A percentile compares a stretch with the other conserved stretches of the same genome.
These are phyloP conservation scores for Amorpha juglandis DNA, from an alignment of 2,888 invertebrate genomes.

Conservation along the genomic window DNA sequence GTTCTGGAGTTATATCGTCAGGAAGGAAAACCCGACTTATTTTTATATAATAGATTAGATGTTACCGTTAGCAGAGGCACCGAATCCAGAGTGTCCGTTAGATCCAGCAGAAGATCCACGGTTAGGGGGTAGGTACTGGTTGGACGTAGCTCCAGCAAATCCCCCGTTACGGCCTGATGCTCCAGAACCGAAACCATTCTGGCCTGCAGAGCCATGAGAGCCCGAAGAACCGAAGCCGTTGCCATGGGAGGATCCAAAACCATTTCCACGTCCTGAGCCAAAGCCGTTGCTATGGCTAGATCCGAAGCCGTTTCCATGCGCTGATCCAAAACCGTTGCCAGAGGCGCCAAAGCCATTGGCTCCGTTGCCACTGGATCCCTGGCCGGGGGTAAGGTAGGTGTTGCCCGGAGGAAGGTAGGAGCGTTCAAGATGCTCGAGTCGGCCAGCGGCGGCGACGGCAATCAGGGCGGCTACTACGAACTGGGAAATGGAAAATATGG, in stretches of 20 bases:
- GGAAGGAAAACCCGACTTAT: no score
- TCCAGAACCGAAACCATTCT: conserved; percentile 39
- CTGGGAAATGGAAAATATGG: conserved; percentile 55
- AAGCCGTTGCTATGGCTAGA: conserved; percentile 32
- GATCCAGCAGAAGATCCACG: conserved; percentile 57
- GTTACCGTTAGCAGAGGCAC: conserved; percentile 41
- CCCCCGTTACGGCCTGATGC: conserved; percentile 37
- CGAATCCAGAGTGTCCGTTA: conserved; percentile 40
- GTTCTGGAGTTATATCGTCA: no score
- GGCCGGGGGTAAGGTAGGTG: conserved; percentile 25
- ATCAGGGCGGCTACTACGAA: conserved; percentile 68
- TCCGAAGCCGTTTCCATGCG: conserved; percentile 32
- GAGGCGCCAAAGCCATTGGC: conserved; percentile 33
- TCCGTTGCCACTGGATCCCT: conserved; percentile 30
- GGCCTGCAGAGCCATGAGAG: conserved; percentile 36
- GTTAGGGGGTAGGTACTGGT: conserved; percentile 74
- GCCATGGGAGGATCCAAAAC: conserved; percentile 35
- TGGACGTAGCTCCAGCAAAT: conserved; percentile 62
- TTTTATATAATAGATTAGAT: background rate
- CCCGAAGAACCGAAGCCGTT: conserved; percentile 35
- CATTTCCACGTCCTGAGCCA: conserved; percentile 32
- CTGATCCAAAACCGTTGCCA: conserved; percentile 34
- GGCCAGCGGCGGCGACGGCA: conserved; percentile 66
- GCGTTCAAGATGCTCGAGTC: conserved; percentile 73
- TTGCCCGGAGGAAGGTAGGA: conserved; percentile 68